These are phyloP conservation scores for Lasioglossum figueresi DNA, from an alignment of 2,888 invertebrate genomes.

Conservation along the genomic window DNA sequence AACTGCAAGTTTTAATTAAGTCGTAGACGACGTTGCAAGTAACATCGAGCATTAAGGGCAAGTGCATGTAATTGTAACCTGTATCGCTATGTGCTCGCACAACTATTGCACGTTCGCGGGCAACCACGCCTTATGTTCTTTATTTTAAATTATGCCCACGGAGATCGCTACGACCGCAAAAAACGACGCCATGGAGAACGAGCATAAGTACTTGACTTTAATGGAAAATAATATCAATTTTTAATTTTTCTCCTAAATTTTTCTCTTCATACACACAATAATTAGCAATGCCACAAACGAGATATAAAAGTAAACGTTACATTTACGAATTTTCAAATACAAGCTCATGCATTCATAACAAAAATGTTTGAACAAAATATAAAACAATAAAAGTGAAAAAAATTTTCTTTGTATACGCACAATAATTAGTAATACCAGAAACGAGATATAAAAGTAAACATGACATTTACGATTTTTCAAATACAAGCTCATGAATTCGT, in stretches of 20 bases:
- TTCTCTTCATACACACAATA: no score
- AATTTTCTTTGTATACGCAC: background rate
- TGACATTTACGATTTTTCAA: no score
- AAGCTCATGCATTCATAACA: no score
- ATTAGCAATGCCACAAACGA: no score
- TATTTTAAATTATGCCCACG: background rate
- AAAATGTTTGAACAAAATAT: background rate
- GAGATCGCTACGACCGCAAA: background rate
- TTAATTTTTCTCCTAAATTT: background rate
- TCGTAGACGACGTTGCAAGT: background rate
- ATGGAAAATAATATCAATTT: background rate
- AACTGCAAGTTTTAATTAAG: slow-evolving; percentile 43
- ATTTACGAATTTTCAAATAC: no score
- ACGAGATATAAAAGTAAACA: no score
- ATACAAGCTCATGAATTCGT: no score
- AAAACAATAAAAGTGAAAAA: background rate
- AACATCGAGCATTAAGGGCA: slow-evolving; percentile 12
- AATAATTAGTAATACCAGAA: no score
- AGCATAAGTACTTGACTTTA: background rate
- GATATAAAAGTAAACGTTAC: no score
- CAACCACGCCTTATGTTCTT: background rate
- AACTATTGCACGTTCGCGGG: background rate
- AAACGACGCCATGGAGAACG: background rate
- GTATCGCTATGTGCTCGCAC: background rate
- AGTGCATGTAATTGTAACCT: slow-evolving; percentile 18